phyloP scores from a whole-genome alignment of 1,140 invertebrate genomes.

The Stratiolaelaps scimitus region DNA sequence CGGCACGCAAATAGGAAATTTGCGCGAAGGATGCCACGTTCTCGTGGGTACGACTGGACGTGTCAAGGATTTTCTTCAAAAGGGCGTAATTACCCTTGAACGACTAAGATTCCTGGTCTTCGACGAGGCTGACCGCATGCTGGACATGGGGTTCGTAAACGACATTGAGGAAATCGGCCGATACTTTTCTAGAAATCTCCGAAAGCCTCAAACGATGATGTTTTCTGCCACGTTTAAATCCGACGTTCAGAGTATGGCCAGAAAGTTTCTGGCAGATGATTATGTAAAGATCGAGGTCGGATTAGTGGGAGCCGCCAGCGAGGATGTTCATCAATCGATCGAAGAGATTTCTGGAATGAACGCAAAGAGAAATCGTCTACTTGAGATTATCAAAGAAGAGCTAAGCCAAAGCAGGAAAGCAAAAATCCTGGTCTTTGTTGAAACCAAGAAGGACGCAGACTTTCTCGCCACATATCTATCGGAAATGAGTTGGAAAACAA shows the following conservation, averaged over 20 bases:
- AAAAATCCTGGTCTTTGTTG: slow-evolving; percentile 29
- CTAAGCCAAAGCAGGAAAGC: neutral
- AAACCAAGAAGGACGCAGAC: slow-evolving; percentile 26
- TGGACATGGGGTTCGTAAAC: slow-evolving; percentile 78
- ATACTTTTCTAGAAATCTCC: slow-evolving; percentile 58
- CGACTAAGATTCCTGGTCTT: slow-evolving; percentile 67
- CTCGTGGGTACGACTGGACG: slow-evolving; percentile 86
- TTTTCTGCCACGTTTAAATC: slow-evolving; percentile 62
- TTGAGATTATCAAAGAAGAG: slow-evolving; percentile 2
- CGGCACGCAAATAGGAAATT: slow-evolving; percentile 53
- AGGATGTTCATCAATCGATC: slow-evolving; percentile 13
- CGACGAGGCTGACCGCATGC: slow-evolving; percentile 91
- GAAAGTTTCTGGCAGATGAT: slow-evolving; percentile 22
- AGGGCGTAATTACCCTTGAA: slow-evolving; percentile 55
- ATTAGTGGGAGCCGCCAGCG: slow-evolving; percentile 6
- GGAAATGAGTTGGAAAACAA: slow-evolving; percentile 3
- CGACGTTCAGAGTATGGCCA: slow-evolving; percentile 24
- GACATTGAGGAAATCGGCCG: slow-evolving; percentile 61
- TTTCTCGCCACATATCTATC: slow-evolving; percentile 27
- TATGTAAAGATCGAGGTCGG: slow-evolving; percentile 28
- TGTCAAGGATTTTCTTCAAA: slow-evolving; percentile 67
- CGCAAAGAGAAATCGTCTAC: slow-evolving; percentile 10
- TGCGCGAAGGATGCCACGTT: slow-evolving; percentile 65
- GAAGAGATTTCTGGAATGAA: neutral
- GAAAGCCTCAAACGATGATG: slow-evolving; percentile 66